Percentiles rank a stretch among this genome's conserved stretches.
Conservation (phyloP, 2,888 invertebrate genomes). For the Athalia cordata region DNA sequence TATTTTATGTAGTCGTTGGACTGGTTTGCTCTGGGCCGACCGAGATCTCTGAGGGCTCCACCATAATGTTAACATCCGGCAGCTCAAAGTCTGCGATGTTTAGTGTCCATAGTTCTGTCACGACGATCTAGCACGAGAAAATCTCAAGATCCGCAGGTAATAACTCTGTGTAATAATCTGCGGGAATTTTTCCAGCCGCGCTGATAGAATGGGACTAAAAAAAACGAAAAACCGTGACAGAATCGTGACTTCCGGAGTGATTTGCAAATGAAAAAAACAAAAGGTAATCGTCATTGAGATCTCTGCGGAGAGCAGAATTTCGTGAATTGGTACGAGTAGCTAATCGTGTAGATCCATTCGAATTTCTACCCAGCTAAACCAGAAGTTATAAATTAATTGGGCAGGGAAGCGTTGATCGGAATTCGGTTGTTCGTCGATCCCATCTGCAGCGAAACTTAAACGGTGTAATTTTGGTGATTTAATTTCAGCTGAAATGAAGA, state of each 20-base stretch:
- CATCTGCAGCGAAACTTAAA: background rate
- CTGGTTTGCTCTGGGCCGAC: constrained; percentile 37
- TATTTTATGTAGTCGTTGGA: constrained; percentile 13
- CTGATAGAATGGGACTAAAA: too few relatives aligned
- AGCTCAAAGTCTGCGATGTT: constrained; percentile 16
- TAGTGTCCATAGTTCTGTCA: background rate
- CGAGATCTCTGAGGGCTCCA: constrained; percentile 33
- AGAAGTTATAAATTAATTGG: constrained; percentile 1
- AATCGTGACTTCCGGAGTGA: too few relatives aligned
- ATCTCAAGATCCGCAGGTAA: too few relatives aligned
- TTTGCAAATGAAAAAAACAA: too few relatives aligned
- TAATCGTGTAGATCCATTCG: too few relatives aligned
- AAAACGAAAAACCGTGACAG: too few relatives aligned
- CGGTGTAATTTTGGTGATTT: constrained; percentile 17
- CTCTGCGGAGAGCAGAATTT: too few relatives aligned
- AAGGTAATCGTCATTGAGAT: too few relatives aligned
- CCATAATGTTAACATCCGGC: constrained; percentile 8
- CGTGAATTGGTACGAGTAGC: too few relatives aligned
- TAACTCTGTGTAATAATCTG: too few relatives aligned
- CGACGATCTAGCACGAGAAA: too few relatives aligned
- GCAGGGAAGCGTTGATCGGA: constrained; percentile 17
- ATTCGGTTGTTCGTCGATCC: background rate
- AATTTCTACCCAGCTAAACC: background rate
- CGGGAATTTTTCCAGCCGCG: too few relatives aligned
- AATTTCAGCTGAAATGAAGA: constrained; percentile 9